These are phyloP conservation scores for Alethe castanea DNA, from an alignment of 2,113 vertebrate species.

Conservation along the genomic window DNA sequence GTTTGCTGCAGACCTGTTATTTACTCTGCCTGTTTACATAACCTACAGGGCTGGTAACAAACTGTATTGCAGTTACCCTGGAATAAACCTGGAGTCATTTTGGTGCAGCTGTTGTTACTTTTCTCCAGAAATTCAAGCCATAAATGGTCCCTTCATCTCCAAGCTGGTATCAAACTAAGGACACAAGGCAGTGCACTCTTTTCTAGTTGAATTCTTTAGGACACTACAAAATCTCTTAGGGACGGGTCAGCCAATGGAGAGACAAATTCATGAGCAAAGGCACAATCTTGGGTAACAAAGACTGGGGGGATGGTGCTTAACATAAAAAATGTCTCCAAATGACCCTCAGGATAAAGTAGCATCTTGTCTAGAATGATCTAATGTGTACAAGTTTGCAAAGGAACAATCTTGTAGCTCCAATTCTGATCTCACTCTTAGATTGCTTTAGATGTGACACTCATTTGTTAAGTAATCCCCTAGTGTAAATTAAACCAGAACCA, in stretches of 20 bases:
- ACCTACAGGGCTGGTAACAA: not conserved
- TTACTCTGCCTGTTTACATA: not conserved
- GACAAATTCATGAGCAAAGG: not conserved
- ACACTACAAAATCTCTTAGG: not conserved
- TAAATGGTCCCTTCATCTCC: not conserved
- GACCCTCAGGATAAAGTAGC: not conserved
- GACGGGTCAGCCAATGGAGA: not conserved
- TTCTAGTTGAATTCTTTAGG: not conserved
- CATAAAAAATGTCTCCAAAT: not conserved
- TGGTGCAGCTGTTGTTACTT: not conserved
- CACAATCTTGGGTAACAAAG: not conserved
- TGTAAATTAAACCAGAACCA: not conserved
- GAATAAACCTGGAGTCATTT: not conserved
- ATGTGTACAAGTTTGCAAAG: not conserved
- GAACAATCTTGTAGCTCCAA: not conserved
- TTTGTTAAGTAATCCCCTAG: not conserved
- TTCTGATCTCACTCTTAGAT: not conserved
- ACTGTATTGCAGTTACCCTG: not conserved
- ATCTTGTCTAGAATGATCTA: not conserved
- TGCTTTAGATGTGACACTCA: fast-evolving
- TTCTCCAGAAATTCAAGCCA: not conserved
- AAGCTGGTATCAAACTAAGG: not conserved
- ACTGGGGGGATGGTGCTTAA: not conserved
- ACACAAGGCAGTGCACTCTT: not conserved
- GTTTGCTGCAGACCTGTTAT: not conserved